These are phyloP conservation scores for Schizotus pectinicornis DNA, from an alignment of 2,888 invertebrate genomes.

Conservation along the genomic window DNA sequence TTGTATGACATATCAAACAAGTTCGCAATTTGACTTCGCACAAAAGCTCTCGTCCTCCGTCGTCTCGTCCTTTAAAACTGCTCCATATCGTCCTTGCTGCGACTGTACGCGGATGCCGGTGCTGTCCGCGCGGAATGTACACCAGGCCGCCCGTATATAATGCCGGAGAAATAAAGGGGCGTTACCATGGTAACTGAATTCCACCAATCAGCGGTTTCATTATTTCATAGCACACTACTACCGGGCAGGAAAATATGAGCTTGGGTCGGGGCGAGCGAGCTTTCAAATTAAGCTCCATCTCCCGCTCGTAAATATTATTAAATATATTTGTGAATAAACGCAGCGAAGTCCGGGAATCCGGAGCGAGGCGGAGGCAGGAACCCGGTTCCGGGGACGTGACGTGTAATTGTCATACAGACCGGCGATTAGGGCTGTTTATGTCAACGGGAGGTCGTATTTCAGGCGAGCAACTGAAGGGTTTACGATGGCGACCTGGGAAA, in stretches of 20 bases:
- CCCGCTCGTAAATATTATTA: conserved; percentile 8
- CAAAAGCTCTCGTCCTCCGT: not conserved
- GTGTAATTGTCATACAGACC: no score
- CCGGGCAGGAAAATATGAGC: conserved; percentile 45
- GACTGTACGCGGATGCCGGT: conserved; percentile 3
- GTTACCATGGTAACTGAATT: conserved; percentile 57
- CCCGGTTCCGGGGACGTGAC: no score
- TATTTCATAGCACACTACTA: conserved; percentile 53
- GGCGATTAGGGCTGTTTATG: no score
- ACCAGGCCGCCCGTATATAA: conserved; percentile 38
- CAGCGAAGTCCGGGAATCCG: no score
- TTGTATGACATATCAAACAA: no score
- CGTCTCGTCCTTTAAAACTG: no score
- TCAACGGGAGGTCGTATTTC: not conserved
- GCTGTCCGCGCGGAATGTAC: conserved; percentile 35
- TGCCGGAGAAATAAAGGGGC: conserved; percentile 53
- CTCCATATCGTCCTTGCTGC: conserved; percentile 1
- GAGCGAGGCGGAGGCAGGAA: no score
- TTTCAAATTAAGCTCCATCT: conserved; percentile 13
- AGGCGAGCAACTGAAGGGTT: conserved; percentile 3
- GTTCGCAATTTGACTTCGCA: not conserved
- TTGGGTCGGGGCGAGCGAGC: conserved; percentile 27
- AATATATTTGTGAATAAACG: no score
- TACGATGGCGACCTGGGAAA: conserved; percentile 5
- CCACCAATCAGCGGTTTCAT: conserved; percentile 58